Evolutionary conservation across 2,797 vertebrate species (phyloP).

Genomic region (Huso huso): DNA sequence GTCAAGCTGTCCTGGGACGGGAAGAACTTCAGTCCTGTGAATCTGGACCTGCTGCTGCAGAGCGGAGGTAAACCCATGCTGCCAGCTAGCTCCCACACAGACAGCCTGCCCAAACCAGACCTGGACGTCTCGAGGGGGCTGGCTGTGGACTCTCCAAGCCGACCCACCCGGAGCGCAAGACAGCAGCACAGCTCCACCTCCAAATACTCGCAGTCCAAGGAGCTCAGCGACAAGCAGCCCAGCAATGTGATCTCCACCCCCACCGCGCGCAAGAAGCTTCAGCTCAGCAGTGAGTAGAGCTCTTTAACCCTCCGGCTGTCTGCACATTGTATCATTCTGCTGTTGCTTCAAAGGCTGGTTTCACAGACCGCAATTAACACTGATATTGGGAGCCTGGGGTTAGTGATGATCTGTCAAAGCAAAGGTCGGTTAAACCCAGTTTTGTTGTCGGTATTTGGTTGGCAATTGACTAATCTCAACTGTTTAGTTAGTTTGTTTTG

Average conservation of each 20-base stretch:
- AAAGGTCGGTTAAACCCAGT: too few species aligned
- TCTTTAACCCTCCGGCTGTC: neutral
- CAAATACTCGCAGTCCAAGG: conserved; percentile 66
- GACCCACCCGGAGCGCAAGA: conserved; percentile 31
- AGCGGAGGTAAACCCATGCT: conserved; percentile 25
- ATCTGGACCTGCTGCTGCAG: conserved; percentile 35
- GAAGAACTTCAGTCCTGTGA: conserved; percentile 59
- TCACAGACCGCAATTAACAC: too few species aligned
- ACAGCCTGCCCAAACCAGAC: conserved; percentile 51
- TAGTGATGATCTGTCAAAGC: neutral
- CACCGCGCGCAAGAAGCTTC: conserved; percentile 71
- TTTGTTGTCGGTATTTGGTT: too few species aligned
- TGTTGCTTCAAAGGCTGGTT: neutral
- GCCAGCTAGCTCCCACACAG: conserved; percentile 16
- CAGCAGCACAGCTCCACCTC: conserved; percentile 64
- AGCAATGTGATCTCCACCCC: conserved; percentile 42
- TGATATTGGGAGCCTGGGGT: neutral
- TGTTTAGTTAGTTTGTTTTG: too few species aligned
- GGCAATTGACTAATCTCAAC: too few species aligned
- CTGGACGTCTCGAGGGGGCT: conserved; percentile 41
- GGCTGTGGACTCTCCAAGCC: neutral
- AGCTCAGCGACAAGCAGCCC: conserved; percentile 54
- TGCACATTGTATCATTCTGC: too few species aligned
- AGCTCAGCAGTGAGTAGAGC: conserved; percentile 64
- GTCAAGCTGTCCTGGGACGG: conserved; percentile 82